Percentiles rank a stretch among this genome's conserved stretches.
These are phyloP conservation scores for Mimachlamys varia DNA, from an alignment of 2,888 invertebrate species.

Conservation along the genomic window DNA sequence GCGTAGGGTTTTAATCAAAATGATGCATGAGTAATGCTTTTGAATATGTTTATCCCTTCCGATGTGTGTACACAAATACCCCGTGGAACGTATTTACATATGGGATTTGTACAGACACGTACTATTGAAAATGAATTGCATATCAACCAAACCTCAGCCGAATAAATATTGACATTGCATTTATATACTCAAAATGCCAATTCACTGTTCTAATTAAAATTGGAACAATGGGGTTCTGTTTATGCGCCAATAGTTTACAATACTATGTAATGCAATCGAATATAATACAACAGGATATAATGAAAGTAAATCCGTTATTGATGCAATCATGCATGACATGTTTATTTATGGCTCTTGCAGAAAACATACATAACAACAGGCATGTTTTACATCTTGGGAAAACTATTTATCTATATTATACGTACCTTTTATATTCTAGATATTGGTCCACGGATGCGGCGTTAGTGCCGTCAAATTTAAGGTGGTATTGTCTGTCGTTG, in stretches of 20 bases:
- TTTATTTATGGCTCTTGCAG: neutral
- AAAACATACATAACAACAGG: neutral
- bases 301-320: neutral
- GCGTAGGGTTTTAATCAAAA: too few species aligned
- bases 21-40: too few species aligned
- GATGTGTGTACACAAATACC: neutral
- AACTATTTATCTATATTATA: neutral
- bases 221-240: neutral
- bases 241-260: neutral
- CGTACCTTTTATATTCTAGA: slow-evolving; percentile 77
- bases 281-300: neutral
- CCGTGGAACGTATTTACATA: neutral
- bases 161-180: neutral
- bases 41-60: neutral
- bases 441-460: slow-evolving; percentile 77
- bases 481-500: slow-evolving; percentile 68
- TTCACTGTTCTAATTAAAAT: neutral
- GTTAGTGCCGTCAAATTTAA: slow-evolving; percentile 72
- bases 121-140: neutral
- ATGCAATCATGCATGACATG: neutral
- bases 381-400: neutral
- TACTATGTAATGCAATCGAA: neutral
- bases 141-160: neutral
- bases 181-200: neutral
- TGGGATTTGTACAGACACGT: neutral